Evolutionary conservation across 2,113 vertebrate species (phyloP).

Genomic region (Xerus inauris): DNA sequence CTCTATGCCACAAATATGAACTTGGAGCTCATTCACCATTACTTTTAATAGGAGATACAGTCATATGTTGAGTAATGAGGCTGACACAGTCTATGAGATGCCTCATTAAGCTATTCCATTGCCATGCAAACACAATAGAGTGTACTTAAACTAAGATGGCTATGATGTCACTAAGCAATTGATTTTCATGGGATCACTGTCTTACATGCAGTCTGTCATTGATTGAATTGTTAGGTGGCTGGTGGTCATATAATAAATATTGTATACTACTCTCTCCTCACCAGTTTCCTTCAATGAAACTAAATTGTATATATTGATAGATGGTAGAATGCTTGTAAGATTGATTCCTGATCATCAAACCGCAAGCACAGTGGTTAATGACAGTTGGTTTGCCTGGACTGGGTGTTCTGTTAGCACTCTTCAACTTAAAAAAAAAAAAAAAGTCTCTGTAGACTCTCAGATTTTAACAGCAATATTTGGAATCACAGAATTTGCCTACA

Average conservation of each 20-base stretch:
- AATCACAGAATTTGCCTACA: slow-evolving; percentile 22
- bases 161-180: background rate
- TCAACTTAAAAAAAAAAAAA: background rate
- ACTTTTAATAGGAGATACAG: background rate
- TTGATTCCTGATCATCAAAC: background rate
- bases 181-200: background rate
- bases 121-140: background rate
- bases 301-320: background rate
- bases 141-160: background rate
- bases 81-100: background rate
- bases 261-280: background rate
- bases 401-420: background rate
- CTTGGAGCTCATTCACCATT: background rate
- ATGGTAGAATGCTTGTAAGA: background rate
- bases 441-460: background rate
- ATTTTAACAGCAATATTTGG: background rate
- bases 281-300: background rate
- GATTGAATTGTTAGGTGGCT: background rate
- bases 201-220: background rate
- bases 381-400: background rate
- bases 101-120: background rate
- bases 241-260: background rate
- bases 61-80: background rate
- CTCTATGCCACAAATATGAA: background rate
- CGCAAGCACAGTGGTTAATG: background rate